phyloP scores from a whole-genome alignment of 2,113 vertebrate species.

The Lamprologus sp. region DNA sequence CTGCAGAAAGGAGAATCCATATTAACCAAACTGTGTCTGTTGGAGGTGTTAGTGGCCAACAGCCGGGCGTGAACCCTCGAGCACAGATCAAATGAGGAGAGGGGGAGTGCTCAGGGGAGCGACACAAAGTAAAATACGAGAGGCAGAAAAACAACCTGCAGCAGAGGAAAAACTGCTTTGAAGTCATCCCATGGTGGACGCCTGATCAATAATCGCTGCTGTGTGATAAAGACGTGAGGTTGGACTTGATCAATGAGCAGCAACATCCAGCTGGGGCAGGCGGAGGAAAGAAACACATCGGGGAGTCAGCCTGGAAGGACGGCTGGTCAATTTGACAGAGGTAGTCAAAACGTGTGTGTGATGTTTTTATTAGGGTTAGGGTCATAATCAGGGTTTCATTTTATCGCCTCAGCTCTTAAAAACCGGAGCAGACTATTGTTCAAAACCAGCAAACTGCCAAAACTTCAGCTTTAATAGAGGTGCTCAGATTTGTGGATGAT shows the following conservation, averaged over 20 bases:
- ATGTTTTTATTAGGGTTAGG: not conserved
- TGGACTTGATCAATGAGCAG: slow-evolving; percentile 27
- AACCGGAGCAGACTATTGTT: not conserved
- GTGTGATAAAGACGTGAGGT: slow-evolving; percentile 31
- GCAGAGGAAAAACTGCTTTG: slow-evolving; percentile 29
- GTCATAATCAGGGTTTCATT: not conserved
- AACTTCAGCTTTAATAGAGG: not conserved
- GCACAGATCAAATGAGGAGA: slow-evolving; percentile 35
- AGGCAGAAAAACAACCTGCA: slow-evolving; percentile 16
- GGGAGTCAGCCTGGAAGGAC: not conserved
- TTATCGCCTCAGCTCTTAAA: not conserved
- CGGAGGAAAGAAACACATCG: not conserved
- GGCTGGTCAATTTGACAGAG: not conserved
- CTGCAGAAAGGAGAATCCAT: slow-evolving; percentile 64
- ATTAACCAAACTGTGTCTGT: not conserved
- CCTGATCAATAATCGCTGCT: slow-evolving; percentile 53
- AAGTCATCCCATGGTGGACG: slow-evolving; percentile 23
- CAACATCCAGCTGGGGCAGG: not conserved
- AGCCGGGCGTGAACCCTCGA: not conserved
- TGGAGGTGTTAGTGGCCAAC: not conserved
- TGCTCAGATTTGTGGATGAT: not conserved
- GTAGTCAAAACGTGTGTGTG: not conserved
- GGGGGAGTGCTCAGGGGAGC: not conserved
- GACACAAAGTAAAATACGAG: not conserved
- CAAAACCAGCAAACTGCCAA: not conserved